Evolutionary conservation across 1,140 invertebrate genomes (phyloP), one percentile per base, ranked within the genome.

Genomic region (Nymphalis io): DNA sequence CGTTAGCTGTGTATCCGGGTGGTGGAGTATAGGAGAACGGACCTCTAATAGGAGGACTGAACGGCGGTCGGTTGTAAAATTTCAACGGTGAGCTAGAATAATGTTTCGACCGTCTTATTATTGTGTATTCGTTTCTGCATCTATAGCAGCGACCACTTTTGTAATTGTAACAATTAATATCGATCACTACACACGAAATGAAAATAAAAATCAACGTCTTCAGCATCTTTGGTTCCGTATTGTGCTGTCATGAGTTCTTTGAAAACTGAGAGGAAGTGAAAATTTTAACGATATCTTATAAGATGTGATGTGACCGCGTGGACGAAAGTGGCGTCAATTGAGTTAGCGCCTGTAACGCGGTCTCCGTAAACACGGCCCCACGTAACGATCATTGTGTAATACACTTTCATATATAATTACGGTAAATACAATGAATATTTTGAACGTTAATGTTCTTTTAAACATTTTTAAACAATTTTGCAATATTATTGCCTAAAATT

Each of bases 291-390:
- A 71, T 62, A 80, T 80, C 80, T 89, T 91, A 87, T 89, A 88
- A 83, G 38, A 27, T 62, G 12, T 12, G 38, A 27, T 62, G 12
- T 12, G 27, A 77, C 76, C 69, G 79, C 73, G 27, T 39, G 71
- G 70, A 75, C 60, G 85, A 89, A 88, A 90, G 85, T 81, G 63
- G 81, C 82, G 88, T 78, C 70, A 90, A 90, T 88, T 85, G 73
- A 81, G 74, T 90, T 90, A 87, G 84, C 75, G 75, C 48, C 62
- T 68, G 65, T n/a, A 55, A 48, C 60, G 57, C 46, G 21, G 13
- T 33, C 23, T 64, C 10, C 39, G 39, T 23, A 46, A 57, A 57
- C 13, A 53, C 67, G 40, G 46, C 40, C 10, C 12, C 48, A 55
- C 44, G 60, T 46, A 70, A 74, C 38, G 46, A 8, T 5, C 27